Conservation (phyloP, 2,888 invertebrate genomes). For the Troides aeacus region DNA sequence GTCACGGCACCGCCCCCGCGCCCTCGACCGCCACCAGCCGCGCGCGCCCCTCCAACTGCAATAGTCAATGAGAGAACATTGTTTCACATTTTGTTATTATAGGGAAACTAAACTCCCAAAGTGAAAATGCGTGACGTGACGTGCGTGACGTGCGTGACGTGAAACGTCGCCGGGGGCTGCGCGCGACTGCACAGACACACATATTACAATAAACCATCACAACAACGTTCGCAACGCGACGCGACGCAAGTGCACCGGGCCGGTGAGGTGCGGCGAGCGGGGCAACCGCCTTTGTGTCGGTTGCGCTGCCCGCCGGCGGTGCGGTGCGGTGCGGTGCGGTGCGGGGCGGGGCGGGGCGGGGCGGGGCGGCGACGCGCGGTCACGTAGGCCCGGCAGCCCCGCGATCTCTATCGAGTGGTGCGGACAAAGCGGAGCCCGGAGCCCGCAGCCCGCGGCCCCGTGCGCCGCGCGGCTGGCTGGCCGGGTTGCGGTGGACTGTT, state of each 20-base stretch:
- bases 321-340: too few relatives aligned
- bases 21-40: too few relatives aligned
- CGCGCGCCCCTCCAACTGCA: too few relatives aligned
- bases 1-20: too few relatives aligned
- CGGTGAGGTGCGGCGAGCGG: too few relatives aligned
- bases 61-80: too few relatives aligned
- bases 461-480: slow-evolving; percentile 35
- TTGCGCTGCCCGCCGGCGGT: slow-evolving; percentile 42
- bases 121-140: neutral
- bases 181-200: slow-evolving; percentile 36
- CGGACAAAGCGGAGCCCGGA: slow-evolving; percentile 45
- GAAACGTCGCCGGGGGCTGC: neutral
- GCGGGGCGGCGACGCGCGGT: slow-evolving; percentile 46
- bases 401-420: slow-evolving; percentile 50
- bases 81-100: too few relatives aligned
- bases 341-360: too few relatives aligned
- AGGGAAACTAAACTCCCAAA: too few relatives aligned
- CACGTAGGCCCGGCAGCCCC: slow-evolving; percentile 72
- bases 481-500: too few relatives aligned
- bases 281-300: slow-evolving; percentile 61
- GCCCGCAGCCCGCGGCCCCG: slow-evolving; percentile 37
- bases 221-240: slow-evolving; percentile 68
- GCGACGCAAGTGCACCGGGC: slow-evolving; percentile 34
- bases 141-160: neutral
- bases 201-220: slow-evolving; percentile 42